Percentiles rank a stretch among this genome's conserved stretches.
These are phyloP conservation scores for Atrina japonica DNA, from an alignment of 2,888 invertebrate genomes.

Conservation along the genomic window DNA sequence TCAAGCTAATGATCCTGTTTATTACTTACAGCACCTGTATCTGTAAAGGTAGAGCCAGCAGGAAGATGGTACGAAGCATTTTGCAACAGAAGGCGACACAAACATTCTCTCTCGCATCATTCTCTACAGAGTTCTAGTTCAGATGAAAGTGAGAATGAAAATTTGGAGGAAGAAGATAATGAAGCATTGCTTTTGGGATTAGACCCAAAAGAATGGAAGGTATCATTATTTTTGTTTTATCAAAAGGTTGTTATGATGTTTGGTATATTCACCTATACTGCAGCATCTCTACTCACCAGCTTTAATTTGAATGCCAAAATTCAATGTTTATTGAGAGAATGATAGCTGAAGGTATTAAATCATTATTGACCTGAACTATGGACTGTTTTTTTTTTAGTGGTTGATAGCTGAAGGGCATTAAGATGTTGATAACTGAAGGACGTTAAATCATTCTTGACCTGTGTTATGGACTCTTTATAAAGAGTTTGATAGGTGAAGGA, in stretches of 20 bases:
- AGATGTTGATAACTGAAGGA: no score
- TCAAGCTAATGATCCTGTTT: no score
- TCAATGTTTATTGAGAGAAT: not conserved
- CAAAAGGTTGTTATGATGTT: no score
- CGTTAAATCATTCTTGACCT: no score
- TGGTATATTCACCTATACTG: not conserved
- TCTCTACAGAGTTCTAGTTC: constrained; percentile 72
- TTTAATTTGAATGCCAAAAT: not conserved
- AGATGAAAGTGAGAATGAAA: constrained; percentile 68
- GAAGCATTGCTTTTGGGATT: constrained; percentile 89
- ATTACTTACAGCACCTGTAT: constrained; percentile 67
- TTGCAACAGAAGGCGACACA: constrained; percentile 69
- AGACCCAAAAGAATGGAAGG: constrained; percentile 98
- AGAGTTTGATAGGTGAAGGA: no score
- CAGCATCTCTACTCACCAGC: not conserved
- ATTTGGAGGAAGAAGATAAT: constrained; percentile 70
- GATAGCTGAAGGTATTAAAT: no score
- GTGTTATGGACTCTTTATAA: no score
- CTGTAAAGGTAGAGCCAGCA: constrained; percentile 73
- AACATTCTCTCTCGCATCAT: constrained; percentile 75
- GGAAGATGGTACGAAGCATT: constrained; percentile 79
- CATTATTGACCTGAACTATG: no score
- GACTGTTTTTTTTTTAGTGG: no score
- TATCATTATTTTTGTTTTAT: no score
- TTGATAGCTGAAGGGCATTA: no score